A percentile compares a stretch with the other conserved stretches of the same genome.
Conservation (phyloP, 2,888 invertebrate species). For the Lottia gigantea region DNA sequence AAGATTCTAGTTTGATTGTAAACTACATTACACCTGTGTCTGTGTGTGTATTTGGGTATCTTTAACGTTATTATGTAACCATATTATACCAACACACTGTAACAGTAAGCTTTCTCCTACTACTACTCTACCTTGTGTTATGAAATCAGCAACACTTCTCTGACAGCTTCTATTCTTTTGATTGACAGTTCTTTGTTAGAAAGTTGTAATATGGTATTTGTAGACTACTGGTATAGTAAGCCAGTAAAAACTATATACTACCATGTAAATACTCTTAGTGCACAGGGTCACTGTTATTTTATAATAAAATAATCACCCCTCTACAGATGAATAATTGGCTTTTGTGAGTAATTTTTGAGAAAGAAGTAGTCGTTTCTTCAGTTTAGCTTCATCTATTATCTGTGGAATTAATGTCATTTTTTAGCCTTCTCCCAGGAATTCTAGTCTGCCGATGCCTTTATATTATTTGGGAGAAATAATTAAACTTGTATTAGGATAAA, state of each 20-base stretch:
- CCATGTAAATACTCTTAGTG: too few relatives aligned
- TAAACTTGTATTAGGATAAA: too few relatives aligned
- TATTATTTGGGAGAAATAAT: too few relatives aligned
- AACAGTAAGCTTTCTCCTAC: slow-evolving; percentile 1
- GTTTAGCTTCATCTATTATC: background rate
- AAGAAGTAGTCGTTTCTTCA: slow-evolving; percentile 1
- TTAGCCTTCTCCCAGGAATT: background rate
- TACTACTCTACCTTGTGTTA: background rate
- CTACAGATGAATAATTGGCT: background rate
- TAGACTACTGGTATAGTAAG: background rate
- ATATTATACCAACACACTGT: slow-evolving; percentile 15
- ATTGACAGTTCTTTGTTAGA: slow-evolving; percentile 9
- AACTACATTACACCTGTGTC: slow-evolving; percentile 1
- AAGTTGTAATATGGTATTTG: background rate
- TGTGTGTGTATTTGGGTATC: slow-evolving; percentile 23
- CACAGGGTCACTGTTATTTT: too few relatives aligned
- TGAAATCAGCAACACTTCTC: slow-evolving; percentile 8
- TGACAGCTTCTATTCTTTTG: slow-evolving; percentile 9
- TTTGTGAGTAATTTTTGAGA: background rate
- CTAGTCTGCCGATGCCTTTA: background rate
- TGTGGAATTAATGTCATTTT: slow-evolving; percentile 2
- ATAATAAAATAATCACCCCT: background rate
- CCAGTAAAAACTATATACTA: background rate
- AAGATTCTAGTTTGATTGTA: background rate
- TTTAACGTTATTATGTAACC: slow-evolving; percentile 24